These are phyloP conservation scores for Acrossocheilus fasciatus DNA, from an alignment of 2,797 vertebrate genomes.

Conservation along the genomic window DNA sequence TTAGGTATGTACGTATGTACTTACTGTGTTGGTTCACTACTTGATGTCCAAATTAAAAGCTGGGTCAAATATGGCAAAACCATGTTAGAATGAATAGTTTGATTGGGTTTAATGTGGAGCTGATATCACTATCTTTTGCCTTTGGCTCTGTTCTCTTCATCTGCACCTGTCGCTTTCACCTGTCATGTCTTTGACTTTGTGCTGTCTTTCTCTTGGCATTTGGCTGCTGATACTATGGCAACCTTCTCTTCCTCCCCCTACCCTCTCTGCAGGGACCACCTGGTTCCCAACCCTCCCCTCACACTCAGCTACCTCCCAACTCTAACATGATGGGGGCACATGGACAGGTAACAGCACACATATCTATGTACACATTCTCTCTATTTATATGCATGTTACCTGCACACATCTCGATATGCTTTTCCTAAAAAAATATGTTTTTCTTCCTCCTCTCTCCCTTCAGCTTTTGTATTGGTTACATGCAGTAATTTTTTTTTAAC, in stretches of 20 bases:
- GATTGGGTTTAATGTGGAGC: too few relatives aligned
- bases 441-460: too few relatives aligned
- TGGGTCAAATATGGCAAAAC: neutral
- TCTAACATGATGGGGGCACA: slow-evolving; percentile 92
- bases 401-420: neutral
- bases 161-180: slow-evolving; percentile 33
- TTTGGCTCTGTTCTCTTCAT: slow-evolving; percentile 1
- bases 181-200: slow-evolving; percentile 20
- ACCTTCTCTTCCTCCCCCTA: slow-evolving; percentile 73
- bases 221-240: slow-evolving; percentile 31
- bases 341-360: slow-evolving; percentile 84
- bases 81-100: neutral
- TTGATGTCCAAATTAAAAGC: neutral
- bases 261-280: slow-evolving; percentile 87
- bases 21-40: neutral
- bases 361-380: slow-evolving; percentile 20
- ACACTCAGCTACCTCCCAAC: slow-evolving; percentile 86
- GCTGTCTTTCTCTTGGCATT: slow-evolving; percentile 38
- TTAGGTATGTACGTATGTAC: neutral
- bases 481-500: neutral
- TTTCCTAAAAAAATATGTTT: neutral
- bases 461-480: neutral
- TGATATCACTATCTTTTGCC: slow-evolving; percentile 17
- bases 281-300: slow-evolving; percentile 90
- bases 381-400: neutral